These are phyloP conservation scores for Clarias platycephalus DNA, from an alignment of 2,797 vertebrate genomes.

Conservation along the genomic window DNA sequence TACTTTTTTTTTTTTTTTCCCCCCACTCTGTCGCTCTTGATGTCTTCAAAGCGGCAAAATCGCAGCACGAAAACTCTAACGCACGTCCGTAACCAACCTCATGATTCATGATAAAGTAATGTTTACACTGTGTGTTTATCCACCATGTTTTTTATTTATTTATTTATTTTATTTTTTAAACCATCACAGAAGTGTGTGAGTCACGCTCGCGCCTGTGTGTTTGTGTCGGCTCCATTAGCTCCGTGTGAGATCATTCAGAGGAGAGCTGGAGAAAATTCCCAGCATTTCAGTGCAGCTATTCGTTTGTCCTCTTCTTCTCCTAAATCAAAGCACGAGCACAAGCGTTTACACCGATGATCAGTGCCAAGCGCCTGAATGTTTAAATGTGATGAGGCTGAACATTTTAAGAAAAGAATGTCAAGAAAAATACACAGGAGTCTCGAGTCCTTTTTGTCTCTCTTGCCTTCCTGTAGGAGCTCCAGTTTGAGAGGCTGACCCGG, in stretches of 20 bases:
- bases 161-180: neutral
- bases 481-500: slow-evolving; percentile 98
- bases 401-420: neutral
- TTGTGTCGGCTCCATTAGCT: neutral
- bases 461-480: slow-evolving; percentile 74
- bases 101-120: neutral
- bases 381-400: neutral
- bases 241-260: neutral
- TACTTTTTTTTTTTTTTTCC: neutral
- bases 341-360: too few relatives aligned
- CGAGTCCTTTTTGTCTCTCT: neutral
- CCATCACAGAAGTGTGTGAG: neutral
- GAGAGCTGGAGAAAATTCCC: neutral
- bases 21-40: neutral
- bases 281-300: neutral
- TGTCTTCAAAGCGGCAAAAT: neutral
- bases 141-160: too few relatives aligned
- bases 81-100: neutral
- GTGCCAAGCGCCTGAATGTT: too few relatives aligned
- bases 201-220: neutral
- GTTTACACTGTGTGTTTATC: neutral
- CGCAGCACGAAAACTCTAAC: neutral
- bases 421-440: neutral
- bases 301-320: neutral
- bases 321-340: neutral